A percentile compares a stretch with the other conserved stretches of the same genome.
Conservation (phyloP, 92 coral and sea anemone species). For the Zoanthus sociatus region DNA sequence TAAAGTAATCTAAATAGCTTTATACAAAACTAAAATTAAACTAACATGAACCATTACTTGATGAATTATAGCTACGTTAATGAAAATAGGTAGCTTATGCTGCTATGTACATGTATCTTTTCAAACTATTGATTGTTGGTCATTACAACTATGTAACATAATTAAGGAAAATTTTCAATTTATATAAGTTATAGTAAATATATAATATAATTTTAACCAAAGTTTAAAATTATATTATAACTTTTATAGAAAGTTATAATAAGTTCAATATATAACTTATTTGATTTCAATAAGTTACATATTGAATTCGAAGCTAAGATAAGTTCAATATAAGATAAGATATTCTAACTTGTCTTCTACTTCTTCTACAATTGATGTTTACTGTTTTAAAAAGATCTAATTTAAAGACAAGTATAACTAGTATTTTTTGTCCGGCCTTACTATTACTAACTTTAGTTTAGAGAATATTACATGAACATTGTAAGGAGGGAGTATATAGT, state of each 20-base stretch:
- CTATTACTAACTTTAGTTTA: neutral
- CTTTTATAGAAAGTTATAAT: too few relatives aligned
- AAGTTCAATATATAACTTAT: too few relatives aligned
- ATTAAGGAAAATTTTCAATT: conserved; percentile 1
- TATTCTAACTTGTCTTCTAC: neutral
- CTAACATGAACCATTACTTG: conserved; percentile 5
- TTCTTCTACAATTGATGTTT: too few relatives aligned
- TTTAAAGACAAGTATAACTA: neutral
- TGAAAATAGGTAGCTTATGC: conserved; percentile 19
- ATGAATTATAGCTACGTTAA: conserved; percentile 7
- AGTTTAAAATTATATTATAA: too few relatives aligned
- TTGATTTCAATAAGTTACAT: too few relatives aligned
- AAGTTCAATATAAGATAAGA: too few relatives aligned
- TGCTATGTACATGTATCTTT: conserved; percentile 1
- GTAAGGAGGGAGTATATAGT: neutral
- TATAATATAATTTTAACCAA: neutral
- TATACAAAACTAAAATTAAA: neutral
- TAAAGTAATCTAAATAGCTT: neutral
- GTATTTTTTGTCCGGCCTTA: neutral
- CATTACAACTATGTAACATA: conserved; percentile 9
- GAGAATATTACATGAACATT: neutral
- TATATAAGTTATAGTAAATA: neutral
- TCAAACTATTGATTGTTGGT: conserved; percentile 18
- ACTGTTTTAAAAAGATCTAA: neutral
- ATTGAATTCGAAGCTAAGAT: too few relatives aligned